phyloP scores from a whole-genome alignment of 2,113 vertebrate genomes.

The Willisornis vidua region DNA sequence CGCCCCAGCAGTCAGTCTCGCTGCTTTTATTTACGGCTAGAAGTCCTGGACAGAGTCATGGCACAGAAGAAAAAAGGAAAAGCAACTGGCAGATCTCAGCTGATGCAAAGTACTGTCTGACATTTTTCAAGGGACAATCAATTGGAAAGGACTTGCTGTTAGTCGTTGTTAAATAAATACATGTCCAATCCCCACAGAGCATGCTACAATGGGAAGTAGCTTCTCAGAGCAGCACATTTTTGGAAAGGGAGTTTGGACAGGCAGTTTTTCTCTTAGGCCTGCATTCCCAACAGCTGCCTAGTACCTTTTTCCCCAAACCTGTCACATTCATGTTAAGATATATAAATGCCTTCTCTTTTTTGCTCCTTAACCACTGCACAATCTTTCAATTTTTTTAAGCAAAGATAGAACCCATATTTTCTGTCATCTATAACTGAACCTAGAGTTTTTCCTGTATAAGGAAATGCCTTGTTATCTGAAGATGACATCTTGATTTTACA shows the following conservation, averaged over 20 bases:
- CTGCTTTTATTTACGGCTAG: not conserved
- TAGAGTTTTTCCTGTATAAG: not conserved
- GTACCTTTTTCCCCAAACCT: not conserved
- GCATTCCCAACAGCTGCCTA: constrained; percentile 10
- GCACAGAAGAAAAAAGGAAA: not conserved
- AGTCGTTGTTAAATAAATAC: not conserved
- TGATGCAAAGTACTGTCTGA: not conserved
- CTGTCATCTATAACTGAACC: not conserved
- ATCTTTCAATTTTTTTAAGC: not conserved
- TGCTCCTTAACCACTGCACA: not conserved
- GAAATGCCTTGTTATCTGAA: not conserved
- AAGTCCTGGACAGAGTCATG: not conserved
- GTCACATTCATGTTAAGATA: not conserved
- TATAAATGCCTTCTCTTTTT: not conserved
- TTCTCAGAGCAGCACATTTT: not conserved
- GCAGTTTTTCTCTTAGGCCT: not conserved
- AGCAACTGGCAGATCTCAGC: not conserved
- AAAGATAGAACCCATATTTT: constrained; percentile 18
- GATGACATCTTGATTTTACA: not conserved
- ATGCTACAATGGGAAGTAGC: not conserved
- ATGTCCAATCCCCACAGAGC: not conserved
- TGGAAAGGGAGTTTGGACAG: not conserved
- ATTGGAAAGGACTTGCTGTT: not conserved
- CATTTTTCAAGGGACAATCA: constrained; percentile 4
- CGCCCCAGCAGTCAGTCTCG: not conserved